phyloP scores from a whole-genome alignment of 2,888 invertebrate species.

The Cyclophora punctaria region DNA sequence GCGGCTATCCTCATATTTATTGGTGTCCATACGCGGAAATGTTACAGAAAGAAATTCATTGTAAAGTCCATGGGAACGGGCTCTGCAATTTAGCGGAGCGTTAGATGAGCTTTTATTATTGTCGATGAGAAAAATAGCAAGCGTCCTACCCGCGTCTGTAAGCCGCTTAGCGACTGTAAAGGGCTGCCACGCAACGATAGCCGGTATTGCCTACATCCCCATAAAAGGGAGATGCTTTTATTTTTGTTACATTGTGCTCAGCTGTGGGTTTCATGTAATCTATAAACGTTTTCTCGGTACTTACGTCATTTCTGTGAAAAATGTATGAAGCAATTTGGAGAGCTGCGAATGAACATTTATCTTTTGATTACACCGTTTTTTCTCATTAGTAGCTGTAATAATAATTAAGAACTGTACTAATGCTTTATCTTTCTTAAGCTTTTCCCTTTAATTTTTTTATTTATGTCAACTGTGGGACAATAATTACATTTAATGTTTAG shows the following conservation, averaged over 20 bases:
- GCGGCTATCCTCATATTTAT: conserved; percentile 11
- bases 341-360: conserved; percentile 14
- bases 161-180: conserved; percentile 35
- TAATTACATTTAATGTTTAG: no score
- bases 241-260: conserved; percentile 53
- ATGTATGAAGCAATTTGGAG: conserved; percentile 5
- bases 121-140: conserved; percentile 56
- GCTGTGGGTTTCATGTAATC: conserved; percentile 41
- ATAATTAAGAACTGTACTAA: no score
- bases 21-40: conserved; percentile 13
- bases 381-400: no score
- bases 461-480: no score
- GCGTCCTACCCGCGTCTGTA: conserved; percentile 21
- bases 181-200: conserved; percentile 48
- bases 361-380: conserved; percentile 4
- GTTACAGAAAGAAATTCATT: conserved; percentile 18
- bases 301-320: conserved; percentile 21
- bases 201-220: conserved; percentile 46
- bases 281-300: conserved; percentile 29
- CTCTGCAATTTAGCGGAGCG: conserved; percentile 36
- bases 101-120: conserved; percentile 26
- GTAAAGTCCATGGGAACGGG: conserved; percentile 28
- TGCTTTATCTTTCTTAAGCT: no score
- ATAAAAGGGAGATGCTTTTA: conserved; percentile 47
- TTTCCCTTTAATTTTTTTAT: no score